Base-by-base conservation (phyloP, 2,113 vertebrate genomes). In the Pachypanchax playfairii region DNA sequence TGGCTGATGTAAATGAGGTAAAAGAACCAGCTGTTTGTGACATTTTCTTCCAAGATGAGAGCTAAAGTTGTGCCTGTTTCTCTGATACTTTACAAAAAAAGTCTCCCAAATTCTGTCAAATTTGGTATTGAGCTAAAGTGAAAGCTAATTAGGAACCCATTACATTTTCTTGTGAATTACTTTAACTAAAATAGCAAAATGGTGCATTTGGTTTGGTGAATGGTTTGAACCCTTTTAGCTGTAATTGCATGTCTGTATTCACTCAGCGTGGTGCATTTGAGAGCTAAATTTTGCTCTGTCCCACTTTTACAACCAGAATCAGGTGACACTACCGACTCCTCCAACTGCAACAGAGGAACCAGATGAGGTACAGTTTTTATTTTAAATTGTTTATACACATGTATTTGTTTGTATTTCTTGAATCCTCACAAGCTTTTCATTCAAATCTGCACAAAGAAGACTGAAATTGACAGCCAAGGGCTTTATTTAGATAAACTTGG, bases 341-440 rank as follows among this genome's bases (percentile, higher is more conserved):
- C 67, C 70, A 20, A 8, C 50, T 31, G 28, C 62, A 21, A 70
- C 70, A 73, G 70, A 80, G 39, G 66, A 77, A 55, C 22, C 57
- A 71, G 72, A 87, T 21, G 26, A 85, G 89, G 91, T 91, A 85
- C 14, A 43, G 15, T 3, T 71, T 9, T 25, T 22, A 31, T 66
- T 75, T 26, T 22, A 20, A 2, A n/a, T n/a, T n/a, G n/a, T n/a
- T 35, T 6, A 0, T 39, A 24, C 25, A 41, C 9, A 17, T 31
- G 21, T 38, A 13, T 59, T 43, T 14, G 18, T 52, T 20, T 39
- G 31, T 61, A 48, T 47, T 7, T 36, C 33, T 50, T 7, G 21
- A 50, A 29, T 35, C 24, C 38, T 55, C 48, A 84, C 84, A 86
- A 78, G 81, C 29, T 26, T 50, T 52, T 49, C 67, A 50, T 46